Conservation (phyloP, 2,113 vertebrate species). For the Eupsittula cactorum region DNA sequence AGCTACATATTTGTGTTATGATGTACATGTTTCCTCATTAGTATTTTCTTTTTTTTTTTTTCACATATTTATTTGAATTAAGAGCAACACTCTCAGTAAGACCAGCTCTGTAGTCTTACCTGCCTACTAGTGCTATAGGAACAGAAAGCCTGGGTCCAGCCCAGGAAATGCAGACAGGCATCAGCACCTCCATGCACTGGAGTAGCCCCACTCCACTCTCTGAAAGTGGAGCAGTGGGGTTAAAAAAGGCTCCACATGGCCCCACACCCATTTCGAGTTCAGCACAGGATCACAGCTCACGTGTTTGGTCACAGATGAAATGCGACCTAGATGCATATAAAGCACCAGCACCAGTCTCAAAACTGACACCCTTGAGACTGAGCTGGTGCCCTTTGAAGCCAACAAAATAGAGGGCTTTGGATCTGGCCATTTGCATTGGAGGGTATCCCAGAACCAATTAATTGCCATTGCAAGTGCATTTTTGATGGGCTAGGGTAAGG, state of each 20-base stretch:
- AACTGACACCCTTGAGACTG: constrained; percentile 3
- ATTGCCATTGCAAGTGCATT: neutral
- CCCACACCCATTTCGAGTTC: neutral
- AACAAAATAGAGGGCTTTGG: constrained; percentile 25
- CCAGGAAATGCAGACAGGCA: neutral
- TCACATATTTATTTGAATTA: neutral
- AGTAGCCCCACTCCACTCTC: neutral
- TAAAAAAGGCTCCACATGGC: neutral
- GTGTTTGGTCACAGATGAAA: constrained; percentile 9
- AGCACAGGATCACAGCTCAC: neutral
- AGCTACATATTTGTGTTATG: neutral
- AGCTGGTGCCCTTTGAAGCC: constrained; percentile 27
- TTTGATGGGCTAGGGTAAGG: neutral
- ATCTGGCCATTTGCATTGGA: constrained; percentile 46
- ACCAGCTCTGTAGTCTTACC: neutral
- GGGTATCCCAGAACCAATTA: constrained; percentile 56
- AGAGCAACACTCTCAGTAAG: neutral
- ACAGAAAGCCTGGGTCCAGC: neutral
- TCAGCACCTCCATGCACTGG: neutral
- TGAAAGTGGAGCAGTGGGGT: neutral
- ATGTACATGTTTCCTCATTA: neutral
- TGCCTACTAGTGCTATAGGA: neutral
- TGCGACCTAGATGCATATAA: constrained; percentile 65
- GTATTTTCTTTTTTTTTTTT: neutral
- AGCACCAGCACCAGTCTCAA: neutral